phyloP scores from a whole-genome alignment of 2,888 invertebrate genomes.

The Amphimallon solstitiale region DNA sequence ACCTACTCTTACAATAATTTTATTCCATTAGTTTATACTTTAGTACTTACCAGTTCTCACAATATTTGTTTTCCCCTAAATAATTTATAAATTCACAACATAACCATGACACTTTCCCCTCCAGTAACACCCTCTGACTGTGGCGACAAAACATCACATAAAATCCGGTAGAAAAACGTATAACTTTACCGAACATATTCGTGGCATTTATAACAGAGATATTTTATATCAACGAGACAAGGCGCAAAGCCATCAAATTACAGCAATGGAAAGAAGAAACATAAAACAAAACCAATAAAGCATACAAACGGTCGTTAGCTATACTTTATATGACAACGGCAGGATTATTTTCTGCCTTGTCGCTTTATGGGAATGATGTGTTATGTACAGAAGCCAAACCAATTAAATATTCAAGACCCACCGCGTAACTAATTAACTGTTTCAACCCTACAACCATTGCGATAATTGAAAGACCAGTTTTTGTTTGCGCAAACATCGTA shows the following conservation, averaged over 20 bases:
- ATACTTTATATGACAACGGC: background rate
- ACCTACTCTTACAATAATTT: too few relatives aligned
- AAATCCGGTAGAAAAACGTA: too few relatives aligned
- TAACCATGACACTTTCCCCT: too few relatives aligned
- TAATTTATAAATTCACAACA: too few relatives aligned
- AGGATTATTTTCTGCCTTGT: background rate
- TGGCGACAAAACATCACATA: too few relatives aligned
- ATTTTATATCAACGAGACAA: background rate
- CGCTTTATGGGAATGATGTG: background rate
- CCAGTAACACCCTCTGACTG: too few relatives aligned
- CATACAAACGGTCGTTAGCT: background rate
- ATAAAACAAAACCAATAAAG: background rate
- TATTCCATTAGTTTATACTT: too few relatives aligned
- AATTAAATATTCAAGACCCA: constrained; percentile 50
- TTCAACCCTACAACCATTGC: constrained; percentile 29
- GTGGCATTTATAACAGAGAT: too few relatives aligned
- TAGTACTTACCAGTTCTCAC: too few relatives aligned
- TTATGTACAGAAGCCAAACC: background rate
- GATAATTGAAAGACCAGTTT: constrained; percentile 13
- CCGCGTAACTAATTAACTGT: constrained; percentile 47
- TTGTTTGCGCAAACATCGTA: background rate
- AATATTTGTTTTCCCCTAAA: too few relatives aligned
- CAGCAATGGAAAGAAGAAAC: background rate
- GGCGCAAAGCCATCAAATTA: constrained; percentile 1
- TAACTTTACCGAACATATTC: too few relatives aligned